phyloP scores from a whole-genome alignment of 2,888 invertebrate species.

The Therioaphis trifolii region DNA sequence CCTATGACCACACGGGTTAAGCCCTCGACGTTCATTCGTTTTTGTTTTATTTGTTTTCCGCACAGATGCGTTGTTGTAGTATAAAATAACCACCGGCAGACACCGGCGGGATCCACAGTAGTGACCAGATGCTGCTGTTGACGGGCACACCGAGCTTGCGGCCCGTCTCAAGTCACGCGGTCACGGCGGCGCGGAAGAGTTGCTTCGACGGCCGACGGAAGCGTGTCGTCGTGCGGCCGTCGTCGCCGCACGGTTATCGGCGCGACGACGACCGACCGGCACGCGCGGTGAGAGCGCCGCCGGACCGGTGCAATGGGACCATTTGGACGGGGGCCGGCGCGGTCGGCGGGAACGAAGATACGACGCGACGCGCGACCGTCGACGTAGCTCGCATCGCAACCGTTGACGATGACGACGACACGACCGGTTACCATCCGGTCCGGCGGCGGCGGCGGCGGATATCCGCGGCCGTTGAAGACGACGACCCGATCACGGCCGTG shows the following conservation, averaged over 20 bases:
- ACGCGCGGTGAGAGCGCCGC: not conserved
- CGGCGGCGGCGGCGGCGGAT: not conserved
- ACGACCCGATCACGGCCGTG: not conserved
- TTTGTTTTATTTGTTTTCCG: conserved; percentile 34
- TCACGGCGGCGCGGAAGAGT: not conserved
- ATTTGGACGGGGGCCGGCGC: not conserved
- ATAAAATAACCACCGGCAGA: not conserved
- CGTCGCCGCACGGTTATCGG: not conserved
- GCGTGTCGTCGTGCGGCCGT: not conserved
- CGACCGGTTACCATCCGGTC: conserved; percentile 24
- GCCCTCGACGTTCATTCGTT: conserved; percentile 32
- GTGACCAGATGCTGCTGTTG: not conserved
- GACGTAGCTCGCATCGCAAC: too few relatives aligned
- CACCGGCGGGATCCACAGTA: not conserved
- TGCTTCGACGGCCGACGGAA: too few relatives aligned
- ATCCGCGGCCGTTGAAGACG: not conserved
- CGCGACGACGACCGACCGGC: not conserved
- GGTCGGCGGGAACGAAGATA: not conserved
- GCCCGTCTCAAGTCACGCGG: not conserved
- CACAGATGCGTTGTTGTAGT: conserved; percentile 26
- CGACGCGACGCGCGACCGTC: too few relatives aligned
- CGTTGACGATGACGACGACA: not conserved
- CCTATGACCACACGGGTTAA: conserved; percentile 18
- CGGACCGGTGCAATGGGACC: too few relatives aligned
- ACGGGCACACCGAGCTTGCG: not conserved